These are phyloP conservation scores for Masnerella sp. DNA, from an alignment of 2,888 invertebrate genomes.

Conservation along the genomic window DNA sequence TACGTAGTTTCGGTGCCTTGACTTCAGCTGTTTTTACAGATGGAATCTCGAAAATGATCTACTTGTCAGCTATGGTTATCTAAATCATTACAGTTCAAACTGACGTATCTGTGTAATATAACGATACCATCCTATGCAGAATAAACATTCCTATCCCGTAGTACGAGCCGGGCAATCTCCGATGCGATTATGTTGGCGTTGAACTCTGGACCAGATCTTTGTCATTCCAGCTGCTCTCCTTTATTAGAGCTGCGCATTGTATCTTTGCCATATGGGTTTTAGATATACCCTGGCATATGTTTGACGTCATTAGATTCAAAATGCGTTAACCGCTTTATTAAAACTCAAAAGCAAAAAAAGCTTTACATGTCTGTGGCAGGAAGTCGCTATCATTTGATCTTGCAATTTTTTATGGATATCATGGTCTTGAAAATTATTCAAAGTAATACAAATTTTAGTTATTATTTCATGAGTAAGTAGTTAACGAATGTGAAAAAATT, in stretches of 20 bases:
- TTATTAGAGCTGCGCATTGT: conserved; percentile 36
- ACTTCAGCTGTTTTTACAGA: no score
- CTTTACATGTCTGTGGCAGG: no score
- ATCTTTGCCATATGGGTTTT: conserved; percentile 35
- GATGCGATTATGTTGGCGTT: conserved; percentile 23
- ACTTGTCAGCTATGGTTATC: background rate
- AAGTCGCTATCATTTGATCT: no score
- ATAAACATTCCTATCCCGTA: conserved; percentile 22
- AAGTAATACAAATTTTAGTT: no score
- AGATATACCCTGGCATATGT: conserved; percentile 1
- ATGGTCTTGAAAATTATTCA: no score
- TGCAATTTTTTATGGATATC: no score
- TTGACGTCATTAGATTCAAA: conserved; percentile 21
- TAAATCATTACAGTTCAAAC: background rate
- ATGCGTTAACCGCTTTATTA: conserved; percentile 17
- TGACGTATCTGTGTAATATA: conserved; percentile 2
- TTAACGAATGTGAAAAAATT: no score
- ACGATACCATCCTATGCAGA: conserved; percentile 12
- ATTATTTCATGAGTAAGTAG: no score
- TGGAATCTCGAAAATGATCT: no score
- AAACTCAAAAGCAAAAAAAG: background rate
- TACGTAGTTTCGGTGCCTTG: no score
- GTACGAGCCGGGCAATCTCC: conserved; percentile 19
- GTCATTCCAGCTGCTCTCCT: conserved; percentile 48
- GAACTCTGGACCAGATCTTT: conserved; percentile 46